Evolutionary conservation across 37 sponge, comb jelly and placozoan genomes (phyloP).

Genomic region (Dysidea cf. avara): DNA sequence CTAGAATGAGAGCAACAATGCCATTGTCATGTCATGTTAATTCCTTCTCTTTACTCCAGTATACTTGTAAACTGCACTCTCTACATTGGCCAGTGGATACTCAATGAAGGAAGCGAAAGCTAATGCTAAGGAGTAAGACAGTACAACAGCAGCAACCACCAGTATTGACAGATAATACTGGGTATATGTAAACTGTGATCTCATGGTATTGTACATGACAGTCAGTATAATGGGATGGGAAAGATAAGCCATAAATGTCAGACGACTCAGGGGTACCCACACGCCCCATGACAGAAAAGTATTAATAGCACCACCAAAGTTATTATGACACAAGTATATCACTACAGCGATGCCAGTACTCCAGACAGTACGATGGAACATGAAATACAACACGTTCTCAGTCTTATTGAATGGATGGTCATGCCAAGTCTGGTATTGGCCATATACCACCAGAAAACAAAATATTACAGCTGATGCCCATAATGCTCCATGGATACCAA

Average conservation of each 20-base stretch:
- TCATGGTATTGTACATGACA: conserved; percentile 14
- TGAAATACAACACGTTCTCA: conserved; percentile 66
- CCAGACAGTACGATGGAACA: conserved; percentile 63
- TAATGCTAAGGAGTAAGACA: conserved; percentile 69
- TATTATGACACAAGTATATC: conserved; percentile 75
- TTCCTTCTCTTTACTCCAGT: conserved; percentile 15
- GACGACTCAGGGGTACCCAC: conserved; percentile 90
- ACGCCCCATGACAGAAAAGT: conserved; percentile 72
- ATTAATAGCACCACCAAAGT: conserved; percentile 73
- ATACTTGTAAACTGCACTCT: conserved; percentile 48
- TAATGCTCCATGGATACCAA: conserved; percentile 8
- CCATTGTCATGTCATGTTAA: too few relatives aligned
- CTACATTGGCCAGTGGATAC: conserved; percentile 68
- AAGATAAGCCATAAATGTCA: conserved; percentile 84
- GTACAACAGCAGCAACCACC: conserved; percentile 36
- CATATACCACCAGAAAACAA: conserved; percentile 40
- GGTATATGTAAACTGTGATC: conserved; percentile 39
- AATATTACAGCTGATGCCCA: conserved; percentile 37
- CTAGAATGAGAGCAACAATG: too few relatives aligned
- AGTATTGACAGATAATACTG: conserved; percentile 35
- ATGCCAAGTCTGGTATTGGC: conserved; percentile 48
- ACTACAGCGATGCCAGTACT: conserved; percentile 60
- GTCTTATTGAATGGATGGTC: conserved; percentile 43
- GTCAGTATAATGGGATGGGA: conserved; percentile 74
- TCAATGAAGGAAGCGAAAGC: conserved; percentile 60